Conservation (phyloP, 2,113 vertebrate genomes). For the Sinosuthora webbiana region DNA sequence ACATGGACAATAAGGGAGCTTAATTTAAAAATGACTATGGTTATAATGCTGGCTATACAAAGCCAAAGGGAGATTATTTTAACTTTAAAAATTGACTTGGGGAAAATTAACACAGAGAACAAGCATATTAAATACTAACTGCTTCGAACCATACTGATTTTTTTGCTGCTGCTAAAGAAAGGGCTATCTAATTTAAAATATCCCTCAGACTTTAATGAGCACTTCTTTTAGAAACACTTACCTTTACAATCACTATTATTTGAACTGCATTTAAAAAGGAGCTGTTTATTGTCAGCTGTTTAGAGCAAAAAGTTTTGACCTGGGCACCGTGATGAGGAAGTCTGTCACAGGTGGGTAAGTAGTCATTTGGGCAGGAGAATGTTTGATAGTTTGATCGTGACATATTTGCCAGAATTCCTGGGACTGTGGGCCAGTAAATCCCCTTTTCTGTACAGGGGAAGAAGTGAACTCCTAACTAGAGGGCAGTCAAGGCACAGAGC, state of each 20-base stretch:
- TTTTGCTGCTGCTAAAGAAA: background rate
- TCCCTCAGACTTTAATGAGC: background rate
- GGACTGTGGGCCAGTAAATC: background rate
- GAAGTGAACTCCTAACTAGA: background rate
- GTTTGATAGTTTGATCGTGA: background rate
- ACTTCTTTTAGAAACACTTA: background rate
- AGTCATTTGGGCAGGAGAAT: background rate
- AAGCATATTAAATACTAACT: background rate
- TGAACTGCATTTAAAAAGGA: background rate
- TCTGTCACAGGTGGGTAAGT: background rate
- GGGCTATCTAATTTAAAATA: background rate
- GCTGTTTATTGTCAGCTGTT: background rate
- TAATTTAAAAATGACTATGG: conserved; percentile 27
- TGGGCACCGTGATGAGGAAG: background rate
- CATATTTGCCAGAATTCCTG: background rate
- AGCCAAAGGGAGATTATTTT: conserved; percentile 9
- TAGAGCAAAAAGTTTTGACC: background rate
- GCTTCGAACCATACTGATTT: background rate
- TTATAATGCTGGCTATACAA: background rate
- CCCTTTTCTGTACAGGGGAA: background rate
- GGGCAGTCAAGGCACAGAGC: background rate
- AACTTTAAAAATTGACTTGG: conserved; percentile 20
- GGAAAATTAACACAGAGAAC: background rate
- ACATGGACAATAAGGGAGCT: background rate
- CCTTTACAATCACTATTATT: background rate